Evolutionary conservation across 2,888 invertebrate species (phyloP).

Genomic region (Gari tellinella): DNA sequence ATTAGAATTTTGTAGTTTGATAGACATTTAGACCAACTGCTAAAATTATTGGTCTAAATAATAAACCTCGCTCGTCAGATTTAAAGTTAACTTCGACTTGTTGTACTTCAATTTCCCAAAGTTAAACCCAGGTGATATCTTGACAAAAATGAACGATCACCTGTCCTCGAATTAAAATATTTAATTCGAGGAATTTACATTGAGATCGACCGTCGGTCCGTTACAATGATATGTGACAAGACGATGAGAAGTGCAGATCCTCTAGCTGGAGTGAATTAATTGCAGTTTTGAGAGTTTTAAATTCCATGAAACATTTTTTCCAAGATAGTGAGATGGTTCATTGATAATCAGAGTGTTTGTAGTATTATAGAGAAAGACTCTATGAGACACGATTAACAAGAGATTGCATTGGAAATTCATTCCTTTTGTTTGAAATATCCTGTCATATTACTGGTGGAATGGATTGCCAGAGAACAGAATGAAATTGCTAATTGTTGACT

Average conservation of each 20-base stretch:
- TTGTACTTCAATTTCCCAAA: too few relatives aligned
- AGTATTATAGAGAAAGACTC: conserved; percentile 20
- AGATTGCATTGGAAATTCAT: conserved; percentile 18
- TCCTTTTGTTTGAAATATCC: conserved; percentile 9
- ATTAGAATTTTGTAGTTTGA: too few relatives aligned
- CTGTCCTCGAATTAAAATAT: too few relatives aligned
- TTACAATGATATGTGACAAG: conserved; percentile 2
- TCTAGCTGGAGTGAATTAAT: conserved; percentile 28
- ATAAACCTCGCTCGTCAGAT: too few relatives aligned
- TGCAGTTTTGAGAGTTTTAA: conserved; percentile 17
- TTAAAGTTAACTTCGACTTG: too few relatives aligned
- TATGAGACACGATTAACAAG: conserved; percentile 32
- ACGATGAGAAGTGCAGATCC: conserved; percentile 3
- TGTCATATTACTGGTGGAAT: conserved; percentile 22
- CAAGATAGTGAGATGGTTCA: conserved; percentile 15
- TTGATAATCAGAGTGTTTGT: conserved; percentile 20
- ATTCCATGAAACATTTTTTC: conserved; percentile 1
- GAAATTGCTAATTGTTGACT: conserved; percentile 13
- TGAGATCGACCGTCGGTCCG: too few relatives aligned
- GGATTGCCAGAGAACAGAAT: conserved; percentile 32
- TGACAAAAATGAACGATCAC: too few relatives aligned
- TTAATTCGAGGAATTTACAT: too few relatives aligned
- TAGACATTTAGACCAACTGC: too few relatives aligned
- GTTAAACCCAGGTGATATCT: too few relatives aligned
- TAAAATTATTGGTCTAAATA: too few relatives aligned